Evolutionary conservation across 2,113 vertebrate species (phyloP), one percentile per base, ranked within the genome.

Genomic region (Piliocolobus tephrosceles): DNA sequence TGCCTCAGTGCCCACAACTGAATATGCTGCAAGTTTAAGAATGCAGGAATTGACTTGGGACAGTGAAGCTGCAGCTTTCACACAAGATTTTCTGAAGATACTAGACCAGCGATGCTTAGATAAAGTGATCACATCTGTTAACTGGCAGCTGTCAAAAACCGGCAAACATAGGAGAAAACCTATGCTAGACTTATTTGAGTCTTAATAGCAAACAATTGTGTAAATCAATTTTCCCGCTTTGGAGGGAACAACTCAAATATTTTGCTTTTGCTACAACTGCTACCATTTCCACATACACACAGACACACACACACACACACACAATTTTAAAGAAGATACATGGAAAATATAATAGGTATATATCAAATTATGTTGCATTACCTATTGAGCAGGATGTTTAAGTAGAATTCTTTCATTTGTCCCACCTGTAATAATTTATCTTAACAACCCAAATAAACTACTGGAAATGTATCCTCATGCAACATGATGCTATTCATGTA

Each of bases 31-130:
- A 98, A 90, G 98, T 98, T 99, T 98, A 99, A 99, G 99, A 99
- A 99, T 99, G 98, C 97, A 96, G 98, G 99, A 99, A 99, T 99
- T 99, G 99, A 99, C 99, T 99, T 99, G 98, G 96, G 98, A 98
- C 97, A 98, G 96, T 90, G 98, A 97, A 98, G 98, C 97, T 90
- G 97, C 97, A 97, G 97, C 98, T 95, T 91, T 98, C 95, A 35
- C 93, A 90, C 98, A 93, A 91, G 87, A 86, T 98, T 98, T 97
- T 98, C 98, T 97, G 98, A 98, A 98, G 98, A 95, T 98, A 97
- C 94, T 95, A 98, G 96, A 73, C 97, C 98, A 98, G 96, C 97
- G 98, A 97, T 98, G 95, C 96, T 98, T 80, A 93, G 98, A 98
- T 99, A 97, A 98, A 98, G 98, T 98, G 98, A 98, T 98, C 98